Conservation (phyloP, 92 coral and sea anemone species). For the Actinostola sp. region DNA sequence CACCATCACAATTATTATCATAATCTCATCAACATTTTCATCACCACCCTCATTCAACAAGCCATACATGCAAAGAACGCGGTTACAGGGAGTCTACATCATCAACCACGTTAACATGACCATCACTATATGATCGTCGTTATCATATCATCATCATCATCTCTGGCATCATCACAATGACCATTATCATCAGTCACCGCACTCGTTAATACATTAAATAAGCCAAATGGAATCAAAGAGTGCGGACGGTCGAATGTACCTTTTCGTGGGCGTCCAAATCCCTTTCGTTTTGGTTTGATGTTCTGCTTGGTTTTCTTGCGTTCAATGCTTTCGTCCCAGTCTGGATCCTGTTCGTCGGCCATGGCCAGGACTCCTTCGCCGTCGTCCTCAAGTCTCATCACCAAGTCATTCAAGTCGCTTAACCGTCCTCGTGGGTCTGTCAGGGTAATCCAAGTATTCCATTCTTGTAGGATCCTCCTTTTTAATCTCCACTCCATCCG, state of each 20-base stretch:
- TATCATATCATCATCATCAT: too few relatives aligned
- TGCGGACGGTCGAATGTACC: not conserved
- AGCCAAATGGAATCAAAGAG: too few relatives aligned
- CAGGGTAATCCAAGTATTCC: constrained; percentile 18
- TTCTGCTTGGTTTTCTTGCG: constrained; percentile 63
- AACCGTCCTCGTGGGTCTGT: constrained; percentile 82
- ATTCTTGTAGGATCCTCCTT: not conserved
- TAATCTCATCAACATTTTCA: too few relatives aligned
- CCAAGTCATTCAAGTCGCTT: constrained; percentile 57
- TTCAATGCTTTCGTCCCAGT: constrained; percentile 83
- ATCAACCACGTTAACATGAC: too few relatives aligned
- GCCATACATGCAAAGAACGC: too few relatives aligned
- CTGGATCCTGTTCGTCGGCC: constrained; percentile 69
- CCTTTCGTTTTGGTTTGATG: constrained; percentile 45
- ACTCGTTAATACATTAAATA: too few relatives aligned
- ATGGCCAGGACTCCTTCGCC: constrained; percentile 35
- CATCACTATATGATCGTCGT: too few relatives aligned
- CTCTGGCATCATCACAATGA: too few relatives aligned
- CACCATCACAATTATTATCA: too few relatives aligned
- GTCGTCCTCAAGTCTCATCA: constrained; percentile 39
- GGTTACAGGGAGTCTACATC: too few relatives aligned
- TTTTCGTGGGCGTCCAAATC: constrained; percentile 35
- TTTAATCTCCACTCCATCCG: not conserved
- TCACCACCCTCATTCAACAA: too few relatives aligned
- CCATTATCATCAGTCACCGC: too few relatives aligned